A percentile compares a stretch with the other conserved stretches of the same genome.
phyloP scores from a whole-genome alignment of 2,888 invertebrate species.

The Leptarthrus brevirostris region DNA sequence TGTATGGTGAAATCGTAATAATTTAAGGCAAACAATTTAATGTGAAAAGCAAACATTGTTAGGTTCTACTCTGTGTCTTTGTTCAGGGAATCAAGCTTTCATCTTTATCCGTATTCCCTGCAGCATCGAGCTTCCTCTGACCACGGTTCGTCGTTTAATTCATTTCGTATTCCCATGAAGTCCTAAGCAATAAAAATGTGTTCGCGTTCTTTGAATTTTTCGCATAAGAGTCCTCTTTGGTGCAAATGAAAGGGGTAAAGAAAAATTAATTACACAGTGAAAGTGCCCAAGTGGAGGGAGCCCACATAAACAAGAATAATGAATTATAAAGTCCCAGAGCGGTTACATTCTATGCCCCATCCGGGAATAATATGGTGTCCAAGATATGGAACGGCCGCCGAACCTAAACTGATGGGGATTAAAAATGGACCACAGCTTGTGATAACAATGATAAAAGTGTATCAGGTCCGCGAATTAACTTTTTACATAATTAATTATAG shows the following conservation, averaged over 20 bases:
- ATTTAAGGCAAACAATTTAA: slow-evolving; percentile 39
- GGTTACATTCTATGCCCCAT: background rate
- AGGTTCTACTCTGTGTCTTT: slow-evolving; percentile 12
- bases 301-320: slow-evolving; percentile 38
- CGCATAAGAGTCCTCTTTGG: background rate
- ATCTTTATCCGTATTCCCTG: slow-evolving; percentile 17
- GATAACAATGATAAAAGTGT: slow-evolving; percentile 45
- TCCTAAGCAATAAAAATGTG: slow-evolving; percentile 21
- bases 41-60: slow-evolving; percentile 29
- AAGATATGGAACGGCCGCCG: slow-evolving; percentile 38
- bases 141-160: slow-evolving; percentile 6
- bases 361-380: slow-evolving; percentile 32
- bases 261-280: slow-evolving; percentile 33
- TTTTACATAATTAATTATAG: slow-evolving; percentile 43
- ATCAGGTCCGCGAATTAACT: slow-evolving; percentile 40
- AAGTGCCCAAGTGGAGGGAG: background rate
- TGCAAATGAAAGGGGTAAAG: slow-evolving; percentile 16
- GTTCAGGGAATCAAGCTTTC: background rate
- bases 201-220: background rate
- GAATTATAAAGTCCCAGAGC: slow-evolving; percentile 36
- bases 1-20: slow-evolving; percentile 26
- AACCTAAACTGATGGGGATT: slow-evolving; percentile 26
- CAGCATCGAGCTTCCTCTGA: slow-evolving; percentile 3
- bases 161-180: slow-evolving; percentile 31
- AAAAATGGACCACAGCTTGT: slow-evolving; percentile 45